Conservation (phyloP, 2,888 invertebrate genomes). For the Cheilosia vulpina region DNA sequence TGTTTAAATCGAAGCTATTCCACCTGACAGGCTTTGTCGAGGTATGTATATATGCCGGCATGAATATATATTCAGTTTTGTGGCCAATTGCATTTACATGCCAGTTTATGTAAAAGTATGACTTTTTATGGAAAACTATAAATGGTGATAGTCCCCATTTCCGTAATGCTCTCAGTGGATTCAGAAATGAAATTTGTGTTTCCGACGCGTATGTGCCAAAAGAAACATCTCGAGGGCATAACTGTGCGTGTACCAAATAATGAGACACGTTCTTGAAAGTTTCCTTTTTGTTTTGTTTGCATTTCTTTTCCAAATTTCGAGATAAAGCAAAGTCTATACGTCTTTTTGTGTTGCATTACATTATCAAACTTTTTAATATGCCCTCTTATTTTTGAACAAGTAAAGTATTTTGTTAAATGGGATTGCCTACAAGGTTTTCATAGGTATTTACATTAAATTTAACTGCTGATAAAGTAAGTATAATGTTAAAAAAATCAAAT, state of each 20-base stretch:
- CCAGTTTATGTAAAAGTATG: too few species aligned
- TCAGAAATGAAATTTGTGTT: too few species aligned
- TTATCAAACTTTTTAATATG: not conserved
- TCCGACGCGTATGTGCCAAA: too few species aligned
- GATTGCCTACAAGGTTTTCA: too few species aligned
- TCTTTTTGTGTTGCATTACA: not conserved
- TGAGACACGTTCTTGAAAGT: slow-evolving; percentile 1
- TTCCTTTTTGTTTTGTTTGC: not conserved
- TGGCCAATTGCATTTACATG: not conserved
- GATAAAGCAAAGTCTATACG: not conserved
- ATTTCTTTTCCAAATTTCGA: not conserved
- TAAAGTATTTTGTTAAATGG: too few species aligned
- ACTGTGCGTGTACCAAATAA: not conserved
- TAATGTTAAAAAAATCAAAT: too few species aligned
- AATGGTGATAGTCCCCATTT: too few species aligned
- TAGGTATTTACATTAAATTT: too few species aligned
- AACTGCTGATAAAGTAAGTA: too few species aligned
- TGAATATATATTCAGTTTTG: not conserved
- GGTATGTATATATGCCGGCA: not conserved
- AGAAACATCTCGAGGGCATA: not conserved
- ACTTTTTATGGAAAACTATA: too few species aligned
- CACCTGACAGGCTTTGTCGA: not conserved
- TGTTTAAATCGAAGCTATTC: not conserved
- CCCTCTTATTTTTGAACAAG: too few species aligned
- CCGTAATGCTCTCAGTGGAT: too few species aligned